Evolutionary conservation across 2,888 invertebrate species (phyloP), one percentile per base, ranked within the genome.

Genomic region (Hypomecis atomaria): DNA sequence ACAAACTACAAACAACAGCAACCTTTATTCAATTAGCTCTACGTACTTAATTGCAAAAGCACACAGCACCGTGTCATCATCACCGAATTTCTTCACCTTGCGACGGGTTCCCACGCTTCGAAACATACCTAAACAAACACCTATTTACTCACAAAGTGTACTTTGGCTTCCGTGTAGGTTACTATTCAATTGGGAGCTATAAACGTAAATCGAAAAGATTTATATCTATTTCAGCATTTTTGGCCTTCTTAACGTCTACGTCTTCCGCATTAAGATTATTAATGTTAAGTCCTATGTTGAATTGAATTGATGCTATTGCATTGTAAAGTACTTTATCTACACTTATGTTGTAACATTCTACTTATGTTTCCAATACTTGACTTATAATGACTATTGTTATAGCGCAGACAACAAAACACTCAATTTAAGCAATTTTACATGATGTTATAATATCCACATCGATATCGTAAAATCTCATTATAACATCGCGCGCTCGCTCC

Each of bases 21-120:
- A 33, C 56, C 42, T 49, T 63, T 54, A 61, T 54, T 56, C 8
- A 59, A 62, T 59, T 59, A 59, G 42, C 56, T 57, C 49, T 48
- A 48, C 6, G 48, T 57, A 38, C 53, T 53, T 43, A 44, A 62
- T 43, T 59, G 55, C 45, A 47, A 52, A 37, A 56, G 50, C 47
- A 52, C 45, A 59, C 56, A 38, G 10, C 10, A 7, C 38, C 48
- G 57, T 60, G 53, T 44, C 62, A 64, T 55, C 59, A 63, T 45
- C 50, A 40, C 60, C 53, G 36, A 61, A 53, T 57, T 58, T 65
- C 55, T 38, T 48, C 52, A 61, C 60, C 69, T 66, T 69, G 61
- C 45, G 40, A 33, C n/a, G 10, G 40, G 65, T 78, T 78, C 78
- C 75, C 78, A 78, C 77, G 68, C 63, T 56, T 59, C 47, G 6